These are phyloP conservation scores for Cryptophagus acutangulus DNA, from an alignment of 2,888 invertebrate species.

Conservation along the genomic window DNA sequence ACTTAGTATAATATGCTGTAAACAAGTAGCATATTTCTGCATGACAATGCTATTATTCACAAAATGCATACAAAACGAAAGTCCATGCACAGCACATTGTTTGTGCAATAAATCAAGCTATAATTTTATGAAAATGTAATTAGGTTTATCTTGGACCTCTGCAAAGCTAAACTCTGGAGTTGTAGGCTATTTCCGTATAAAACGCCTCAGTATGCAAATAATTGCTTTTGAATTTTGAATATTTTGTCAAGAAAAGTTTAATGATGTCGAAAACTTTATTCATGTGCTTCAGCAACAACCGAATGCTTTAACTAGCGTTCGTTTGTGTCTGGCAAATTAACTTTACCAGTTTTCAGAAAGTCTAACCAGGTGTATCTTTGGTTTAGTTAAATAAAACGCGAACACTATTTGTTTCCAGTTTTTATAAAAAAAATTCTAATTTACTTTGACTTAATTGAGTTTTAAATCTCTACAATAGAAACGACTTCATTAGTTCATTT, in stretches of 20 bases:
- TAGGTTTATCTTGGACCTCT: not conserved
- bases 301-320: not conserved
- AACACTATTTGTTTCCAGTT: too few relatives aligned
- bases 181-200: too few relatives aligned
- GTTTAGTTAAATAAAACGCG: too few relatives aligned
- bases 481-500: too few relatives aligned
- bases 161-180: not conserved
- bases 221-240: slow-evolving; percentile 2
- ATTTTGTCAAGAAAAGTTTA: slow-evolving; percentile 1
- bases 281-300: not conserved
- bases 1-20: too few relatives aligned
- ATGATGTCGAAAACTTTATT: slow-evolving; percentile 1
- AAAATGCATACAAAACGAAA: slow-evolving; percentile 1
- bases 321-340: slow-evolving; percentile 1
- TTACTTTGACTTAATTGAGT: too few relatives aligned
- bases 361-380: not conserved
- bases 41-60: not conserved
- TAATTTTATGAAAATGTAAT: slow-evolving; percentile 5
- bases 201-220: slow-evolving; percentile 3
- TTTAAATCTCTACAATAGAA: too few relatives aligned
- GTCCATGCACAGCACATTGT: not conserved
- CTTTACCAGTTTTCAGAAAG: slow-evolving; percentile 1
- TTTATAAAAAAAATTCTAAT: too few relatives aligned
- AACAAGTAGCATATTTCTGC: too few relatives aligned
- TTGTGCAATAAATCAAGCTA: slow-evolving; percentile 3